Conservation (phyloP, 2,113 vertebrate species). For the Tylochromis polylepis region DNA sequence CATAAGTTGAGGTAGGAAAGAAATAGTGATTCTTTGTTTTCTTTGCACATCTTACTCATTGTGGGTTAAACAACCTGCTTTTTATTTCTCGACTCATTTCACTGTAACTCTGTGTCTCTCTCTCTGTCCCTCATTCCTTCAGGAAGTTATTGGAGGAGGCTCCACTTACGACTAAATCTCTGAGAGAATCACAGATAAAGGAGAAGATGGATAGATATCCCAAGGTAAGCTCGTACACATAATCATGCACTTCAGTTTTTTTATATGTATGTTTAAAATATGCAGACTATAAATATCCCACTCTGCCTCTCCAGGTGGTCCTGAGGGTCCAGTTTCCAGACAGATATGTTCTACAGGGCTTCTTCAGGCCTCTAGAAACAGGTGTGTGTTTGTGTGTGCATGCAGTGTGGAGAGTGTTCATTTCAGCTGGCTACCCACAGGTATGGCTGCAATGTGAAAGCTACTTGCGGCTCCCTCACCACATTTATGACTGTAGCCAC, state of each 20-base stretch:
- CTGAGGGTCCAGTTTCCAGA: slow-evolving; percentile 91
- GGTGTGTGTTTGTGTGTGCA: slow-evolving; percentile 65
- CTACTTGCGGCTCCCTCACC: slow-evolving; percentile 45
- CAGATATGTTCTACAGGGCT: slow-evolving; percentile 87
- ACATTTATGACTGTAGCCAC: slow-evolving; percentile 49
- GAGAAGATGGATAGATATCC: slow-evolving; percentile 89
- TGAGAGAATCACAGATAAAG: slow-evolving; percentile 81
- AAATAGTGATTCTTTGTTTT: background rate
- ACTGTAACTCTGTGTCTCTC: background rate
- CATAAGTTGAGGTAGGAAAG: slow-evolving; percentile 2
- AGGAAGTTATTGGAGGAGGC: slow-evolving; percentile 88
- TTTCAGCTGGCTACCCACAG: slow-evolving; percentile 61
- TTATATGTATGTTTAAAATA: background rate
- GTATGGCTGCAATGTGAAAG: slow-evolving; percentile 62
- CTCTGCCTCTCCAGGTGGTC: slow-evolving; percentile 77
- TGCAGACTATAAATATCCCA: background rate
- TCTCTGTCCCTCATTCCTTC: background rate
- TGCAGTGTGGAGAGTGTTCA: slow-evolving; percentile 5
- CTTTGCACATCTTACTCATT: background rate
- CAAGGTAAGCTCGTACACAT: slow-evolving; percentile 72
- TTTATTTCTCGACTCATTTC: background rate
- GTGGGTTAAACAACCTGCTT: background rate
- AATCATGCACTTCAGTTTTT: background rate
- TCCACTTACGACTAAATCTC: slow-evolving; percentile 83
- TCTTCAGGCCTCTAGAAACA: slow-evolving; percentile 87